phyloP scores from a whole-genome alignment of 2,888 invertebrate genomes.

The Mystacides longicornis region DNA sequence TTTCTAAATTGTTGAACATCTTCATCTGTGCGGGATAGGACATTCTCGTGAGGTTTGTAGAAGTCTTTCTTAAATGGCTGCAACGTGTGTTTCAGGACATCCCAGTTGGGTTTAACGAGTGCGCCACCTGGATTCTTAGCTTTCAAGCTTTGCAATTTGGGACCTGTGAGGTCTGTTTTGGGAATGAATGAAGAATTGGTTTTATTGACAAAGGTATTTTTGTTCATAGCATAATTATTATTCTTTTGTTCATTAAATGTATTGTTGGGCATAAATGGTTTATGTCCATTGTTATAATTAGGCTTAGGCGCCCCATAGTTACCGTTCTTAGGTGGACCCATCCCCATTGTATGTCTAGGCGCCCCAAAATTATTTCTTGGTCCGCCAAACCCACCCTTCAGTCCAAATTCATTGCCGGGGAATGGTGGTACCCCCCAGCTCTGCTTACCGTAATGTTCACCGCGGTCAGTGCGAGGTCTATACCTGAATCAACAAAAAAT shows the following conservation, averaged over 20 bases:
- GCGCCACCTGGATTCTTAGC: constrained; percentile 66
- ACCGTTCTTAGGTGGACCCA: constrained; percentile 29
- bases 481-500: constrained; percentile 41
- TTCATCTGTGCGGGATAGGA: constrained; percentile 57
- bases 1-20: constrained; percentile 71
- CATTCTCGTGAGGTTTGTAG: constrained; percentile 74
- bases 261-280: constrained; percentile 40
- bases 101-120: constrained; percentile 79
- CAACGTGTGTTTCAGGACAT: constrained; percentile 53
- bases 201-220: constrained; percentile 30
- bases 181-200: constrained; percentile 33
- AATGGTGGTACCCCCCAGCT: constrained; percentile 38
- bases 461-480: constrained; percentile 56
- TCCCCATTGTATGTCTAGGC: constrained; percentile 36
- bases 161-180: constrained; percentile 43
- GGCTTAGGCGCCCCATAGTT: constrained; percentile 46
- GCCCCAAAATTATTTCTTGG: constrained; percentile 41
- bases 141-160: constrained; percentile 55
- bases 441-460: constrained; percentile 57
- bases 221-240: constrained; percentile 28
- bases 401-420: constrained; percentile 33
- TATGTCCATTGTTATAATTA: constrained; percentile 43
- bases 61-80: constrained; percentile 88
- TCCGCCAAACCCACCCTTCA: constrained; percentile 40
- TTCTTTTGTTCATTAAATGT: constrained; percentile 46